Evolutionary conservation across 2,888 invertebrate genomes (phyloP).

Genomic region (Brachyptera putata): DNA sequence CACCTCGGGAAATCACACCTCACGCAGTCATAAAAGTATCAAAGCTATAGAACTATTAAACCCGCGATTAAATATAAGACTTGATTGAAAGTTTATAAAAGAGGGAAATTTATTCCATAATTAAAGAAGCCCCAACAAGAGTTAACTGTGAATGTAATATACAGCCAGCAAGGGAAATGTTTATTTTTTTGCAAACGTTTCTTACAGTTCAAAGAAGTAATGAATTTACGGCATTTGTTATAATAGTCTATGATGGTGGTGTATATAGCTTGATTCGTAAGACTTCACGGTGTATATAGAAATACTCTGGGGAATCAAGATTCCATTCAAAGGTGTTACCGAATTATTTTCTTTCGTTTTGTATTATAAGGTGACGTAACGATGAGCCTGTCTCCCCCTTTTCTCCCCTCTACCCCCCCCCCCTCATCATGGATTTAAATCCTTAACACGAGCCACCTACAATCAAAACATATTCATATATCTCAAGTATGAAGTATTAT

Average conservation of each 20-base stretch:
- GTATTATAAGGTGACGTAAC: no score
- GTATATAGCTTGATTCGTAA: not conserved
- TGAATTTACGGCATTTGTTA: not conserved
- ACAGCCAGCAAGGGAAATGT: not conserved
- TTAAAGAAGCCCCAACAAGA: slow-evolving; percentile 17
- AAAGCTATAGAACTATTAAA: slow-evolving; percentile 4
- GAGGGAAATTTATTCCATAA: slow-evolving; percentile 13
- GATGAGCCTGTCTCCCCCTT: no score
- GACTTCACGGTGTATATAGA: no score
- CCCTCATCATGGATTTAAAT: no score
- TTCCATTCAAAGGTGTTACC: slow-evolving; percentile 8
- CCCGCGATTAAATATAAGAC: not conserved
- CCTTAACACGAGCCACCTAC: no score
- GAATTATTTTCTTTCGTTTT: not conserved
- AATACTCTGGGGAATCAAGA: not conserved
- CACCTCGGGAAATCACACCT: slow-evolving; percentile 8
- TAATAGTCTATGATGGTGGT: not conserved
- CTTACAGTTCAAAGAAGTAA: not conserved
- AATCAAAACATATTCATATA: no score
- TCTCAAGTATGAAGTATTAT: no score
- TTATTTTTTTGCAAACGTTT: no score
- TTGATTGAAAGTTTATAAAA: not conserved
- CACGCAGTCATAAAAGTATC: not conserved
- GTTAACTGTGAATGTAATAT: not conserved
- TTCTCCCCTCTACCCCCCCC: no score